Evolutionary conservation across 2,888 invertebrate genomes (phyloP).

Genomic region (Trisateles emortualis): DNA sequence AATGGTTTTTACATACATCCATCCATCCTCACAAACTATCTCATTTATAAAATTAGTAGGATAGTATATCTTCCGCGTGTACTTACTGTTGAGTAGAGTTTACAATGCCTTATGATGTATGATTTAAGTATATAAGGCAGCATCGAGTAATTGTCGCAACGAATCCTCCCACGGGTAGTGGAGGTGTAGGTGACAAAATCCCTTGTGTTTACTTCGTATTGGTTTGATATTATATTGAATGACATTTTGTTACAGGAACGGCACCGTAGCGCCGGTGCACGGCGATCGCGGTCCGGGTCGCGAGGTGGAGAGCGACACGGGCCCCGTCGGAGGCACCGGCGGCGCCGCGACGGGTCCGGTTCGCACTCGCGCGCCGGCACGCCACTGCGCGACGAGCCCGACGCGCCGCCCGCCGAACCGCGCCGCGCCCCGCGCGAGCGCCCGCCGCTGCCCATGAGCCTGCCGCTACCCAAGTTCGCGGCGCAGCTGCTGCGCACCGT

Average conservation of each 20-base stretch:
- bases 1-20: too few species aligned
- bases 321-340: constrained; percentile 82
- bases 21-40: too few species aligned
- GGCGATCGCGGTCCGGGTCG: constrained; percentile 71
- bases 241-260: constrained; percentile 60
- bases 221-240: too few species aligned
- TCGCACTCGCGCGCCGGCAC: constrained; percentile 80
- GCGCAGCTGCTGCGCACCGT: constrained; percentile 88
- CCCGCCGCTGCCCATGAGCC: constrained; percentile 90
- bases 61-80: too few species aligned
- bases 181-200: too few species aligned
- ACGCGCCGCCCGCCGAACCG: constrained; percentile 92
- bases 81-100: too few species aligned
- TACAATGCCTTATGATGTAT: too few species aligned
- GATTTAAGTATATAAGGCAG: too few species aligned
- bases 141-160: too few species aligned
- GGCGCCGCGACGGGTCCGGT: constrained; percentile 79
- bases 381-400: constrained; percentile 89
- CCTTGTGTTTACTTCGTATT: too few species aligned
- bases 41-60: too few species aligned
- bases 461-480: constrained; percentile 96
- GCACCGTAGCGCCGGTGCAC: constrained; percentile 64
- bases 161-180: too few species aligned
- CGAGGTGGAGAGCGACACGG: constrained; percentile 66
- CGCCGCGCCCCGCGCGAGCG: constrained; percentile 89